Conservation (phyloP, 2,888 invertebrate species). For the Acanthosepion pharaonis region DNA sequence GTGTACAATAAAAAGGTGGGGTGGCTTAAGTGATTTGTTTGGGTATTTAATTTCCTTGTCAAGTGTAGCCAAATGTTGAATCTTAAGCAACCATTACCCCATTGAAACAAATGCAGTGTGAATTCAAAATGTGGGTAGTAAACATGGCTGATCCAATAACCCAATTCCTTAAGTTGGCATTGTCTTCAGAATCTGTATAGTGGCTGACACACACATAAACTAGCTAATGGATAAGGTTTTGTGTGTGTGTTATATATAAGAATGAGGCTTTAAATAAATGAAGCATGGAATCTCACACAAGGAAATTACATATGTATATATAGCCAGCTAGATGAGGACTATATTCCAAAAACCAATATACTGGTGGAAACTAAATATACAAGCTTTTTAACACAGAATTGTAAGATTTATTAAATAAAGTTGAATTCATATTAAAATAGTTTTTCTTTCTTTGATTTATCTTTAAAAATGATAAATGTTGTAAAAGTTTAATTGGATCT, state of each 20-base stretch:
- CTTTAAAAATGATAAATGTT: too few relatives aligned
- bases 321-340: not conserved
- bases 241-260: not conserved
- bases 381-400: too few relatives aligned
- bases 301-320: not conserved
- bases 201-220: not conserved
- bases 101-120: not conserved
- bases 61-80: conserved; percentile 3
- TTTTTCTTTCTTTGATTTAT: too few relatives aligned
- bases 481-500: too few relatives aligned
- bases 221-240: not conserved
- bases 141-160: not conserved
- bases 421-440: too few relatives aligned
- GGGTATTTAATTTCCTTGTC: not conserved
- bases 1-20: not conserved
- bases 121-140: not conserved
- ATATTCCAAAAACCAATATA: too few relatives aligned
- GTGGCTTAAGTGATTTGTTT: not conserved
- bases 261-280: too few relatives aligned
- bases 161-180: not conserved
- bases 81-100: not conserved
- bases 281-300: too few relatives aligned
- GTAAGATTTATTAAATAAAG: too few relatives aligned
- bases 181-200: not conserved
- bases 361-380: too few relatives aligned